Percentiles rank a stretch among this genome's conserved stretches.
phyloP scores from a whole-genome alignment of 2,113 vertebrate species.

The Cinclus mexicanus region DNA sequence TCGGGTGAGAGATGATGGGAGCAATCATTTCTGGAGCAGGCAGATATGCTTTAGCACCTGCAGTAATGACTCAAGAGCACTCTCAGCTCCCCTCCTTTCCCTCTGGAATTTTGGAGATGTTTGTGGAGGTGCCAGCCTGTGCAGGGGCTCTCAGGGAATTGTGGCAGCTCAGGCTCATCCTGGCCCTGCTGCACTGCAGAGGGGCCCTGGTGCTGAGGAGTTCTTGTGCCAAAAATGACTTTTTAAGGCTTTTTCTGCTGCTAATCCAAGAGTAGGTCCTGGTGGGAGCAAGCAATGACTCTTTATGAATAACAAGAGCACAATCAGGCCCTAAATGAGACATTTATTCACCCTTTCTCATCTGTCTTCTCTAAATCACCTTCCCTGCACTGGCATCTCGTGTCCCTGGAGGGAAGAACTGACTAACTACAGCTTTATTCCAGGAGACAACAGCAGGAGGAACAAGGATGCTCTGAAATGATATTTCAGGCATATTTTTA shows the following conservation, averaged over 20 bases:
- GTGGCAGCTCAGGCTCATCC: neutral
- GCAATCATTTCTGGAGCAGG: neutral
- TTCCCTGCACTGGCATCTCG: neutral
- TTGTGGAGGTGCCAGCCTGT: neutral
- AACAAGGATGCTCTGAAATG: neutral
- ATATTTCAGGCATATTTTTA: neutral
- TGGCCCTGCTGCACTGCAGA: neutral
- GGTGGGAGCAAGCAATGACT: neutral
- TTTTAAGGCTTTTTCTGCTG: neutral
- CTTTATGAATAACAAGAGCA: neutral
- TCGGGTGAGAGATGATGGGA: neutral
- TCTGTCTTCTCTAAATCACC: slow-evolving; percentile 4
- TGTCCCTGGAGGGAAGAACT: neutral
- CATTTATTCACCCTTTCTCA: neutral
- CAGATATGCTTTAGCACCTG: neutral
- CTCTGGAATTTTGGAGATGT: neutral
- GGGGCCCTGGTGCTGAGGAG: neutral
- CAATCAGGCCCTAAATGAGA: neutral
- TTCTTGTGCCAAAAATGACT: neutral
- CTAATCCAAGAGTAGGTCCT: neutral
- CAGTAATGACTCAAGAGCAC: neutral
- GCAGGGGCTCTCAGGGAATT: neutral
- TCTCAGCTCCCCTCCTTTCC: neutral
- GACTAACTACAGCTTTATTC: neutral
- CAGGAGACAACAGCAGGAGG: neutral